These are phyloP conservation scores for Myiozetetes cayanensis DNA, from an alignment of 2,113 vertebrate genomes.

Conservation along the genomic window DNA sequence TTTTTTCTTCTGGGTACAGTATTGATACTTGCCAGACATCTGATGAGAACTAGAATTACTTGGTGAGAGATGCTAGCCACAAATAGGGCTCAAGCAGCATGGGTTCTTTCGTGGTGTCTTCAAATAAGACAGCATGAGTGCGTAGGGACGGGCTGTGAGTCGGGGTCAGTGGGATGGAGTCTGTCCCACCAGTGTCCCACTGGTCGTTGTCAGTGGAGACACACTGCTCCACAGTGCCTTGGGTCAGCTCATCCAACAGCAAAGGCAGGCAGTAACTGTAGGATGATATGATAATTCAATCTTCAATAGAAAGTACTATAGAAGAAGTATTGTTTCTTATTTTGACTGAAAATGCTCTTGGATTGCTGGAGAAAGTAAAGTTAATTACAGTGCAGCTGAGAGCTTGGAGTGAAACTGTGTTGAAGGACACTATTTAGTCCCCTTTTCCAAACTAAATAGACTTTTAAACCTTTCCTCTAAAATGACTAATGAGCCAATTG, in stretches of 20 bases:
- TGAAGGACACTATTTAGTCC: neutral
- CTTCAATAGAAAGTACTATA: neutral
- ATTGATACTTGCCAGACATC: neutral
- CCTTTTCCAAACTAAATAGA: neutral
- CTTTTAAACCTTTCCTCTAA: neutral
- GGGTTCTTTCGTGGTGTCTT: neutral
- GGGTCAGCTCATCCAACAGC: neutral
- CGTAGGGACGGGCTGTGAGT: fast-evolving
- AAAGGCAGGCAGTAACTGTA: neutral
- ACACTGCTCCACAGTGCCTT: neutral
- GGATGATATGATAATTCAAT: neutral
- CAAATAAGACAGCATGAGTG: neutral
- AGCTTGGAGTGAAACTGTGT: neutral
- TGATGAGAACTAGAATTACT: neutral
- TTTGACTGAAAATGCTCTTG: neutral
- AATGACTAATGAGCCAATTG: neutral
- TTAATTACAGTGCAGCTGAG: neutral
- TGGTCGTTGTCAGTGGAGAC: neutral
- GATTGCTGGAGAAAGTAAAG: neutral
- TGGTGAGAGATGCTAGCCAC: neutral
- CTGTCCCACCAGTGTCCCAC: neutral
- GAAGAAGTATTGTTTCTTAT: neutral
- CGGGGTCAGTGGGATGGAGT: neutral
- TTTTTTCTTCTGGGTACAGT: neutral
- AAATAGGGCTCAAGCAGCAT: neutral